These are phyloP conservation scores for Spilogale gracilis DNA, from an alignment of 2,113 vertebrate species.

Conservation along the genomic window DNA sequence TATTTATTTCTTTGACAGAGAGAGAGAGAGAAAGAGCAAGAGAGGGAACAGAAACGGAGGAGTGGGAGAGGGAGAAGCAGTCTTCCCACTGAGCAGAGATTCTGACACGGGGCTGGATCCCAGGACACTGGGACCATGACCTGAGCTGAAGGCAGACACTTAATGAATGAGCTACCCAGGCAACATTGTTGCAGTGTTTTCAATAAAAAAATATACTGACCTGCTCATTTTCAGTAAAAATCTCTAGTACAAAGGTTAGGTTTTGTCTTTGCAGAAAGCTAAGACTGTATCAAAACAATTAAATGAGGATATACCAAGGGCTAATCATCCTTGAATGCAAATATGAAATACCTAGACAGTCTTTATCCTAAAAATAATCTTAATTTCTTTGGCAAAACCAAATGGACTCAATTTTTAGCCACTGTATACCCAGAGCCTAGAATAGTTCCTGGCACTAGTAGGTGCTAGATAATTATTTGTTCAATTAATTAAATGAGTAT, in stretches of 20 bases:
- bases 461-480: not conserved
- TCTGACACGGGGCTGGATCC: too few species aligned
- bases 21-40: not conserved
- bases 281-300: slow-evolving; percentile 29
- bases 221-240: not conserved
- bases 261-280: not conserved
- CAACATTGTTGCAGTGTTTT: too few species aligned
- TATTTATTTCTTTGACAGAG: not conserved
- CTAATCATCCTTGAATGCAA: not conserved
- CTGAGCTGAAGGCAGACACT: too few species aligned
- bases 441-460: not conserved
- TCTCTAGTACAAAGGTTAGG: not conserved
- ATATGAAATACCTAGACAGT: not conserved
- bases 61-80: too few species aligned
- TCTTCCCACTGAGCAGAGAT: too few species aligned
- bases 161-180: too few species aligned
- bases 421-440: not conserved
- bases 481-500: slow-evolving; percentile 31
- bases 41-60: too few species aligned
- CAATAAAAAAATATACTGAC: not conserved
- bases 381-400: not conserved
- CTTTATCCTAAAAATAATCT: not conserved
- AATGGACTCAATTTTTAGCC: not conserved
- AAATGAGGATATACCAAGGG: not conserved
- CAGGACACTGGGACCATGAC: too few species aligned